Evolutionary conservation across 2,113 vertebrate genomes (phyloP).

Genomic region (Amphilophus citrinellus): DNA sequence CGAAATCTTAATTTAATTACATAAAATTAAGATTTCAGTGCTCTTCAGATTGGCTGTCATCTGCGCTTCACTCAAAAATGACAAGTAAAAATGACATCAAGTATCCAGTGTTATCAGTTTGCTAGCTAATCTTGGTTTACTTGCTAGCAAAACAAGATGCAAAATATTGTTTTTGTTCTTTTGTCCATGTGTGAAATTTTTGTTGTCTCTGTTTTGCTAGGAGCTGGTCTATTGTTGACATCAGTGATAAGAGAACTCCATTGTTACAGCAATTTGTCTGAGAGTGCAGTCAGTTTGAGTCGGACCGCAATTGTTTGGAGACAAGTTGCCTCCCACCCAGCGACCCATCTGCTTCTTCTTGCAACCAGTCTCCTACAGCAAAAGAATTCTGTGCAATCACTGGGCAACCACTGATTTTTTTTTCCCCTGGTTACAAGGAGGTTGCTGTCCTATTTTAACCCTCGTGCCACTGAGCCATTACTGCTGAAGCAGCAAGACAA

Average conservation of each 20-base stretch:
- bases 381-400: neutral
- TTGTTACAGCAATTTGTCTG: neutral
- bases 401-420: neutral
- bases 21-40: neutral
- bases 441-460: neutral
- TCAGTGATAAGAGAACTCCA: too few relatives aligned
- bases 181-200: too few relatives aligned
- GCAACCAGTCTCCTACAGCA: neutral
- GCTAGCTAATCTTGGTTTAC: too few relatives aligned
- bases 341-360: neutral
- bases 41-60: neutral
- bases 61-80: neutral
- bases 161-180: too few relatives aligned
- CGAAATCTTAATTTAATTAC: too few relatives aligned
- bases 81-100: too few relatives aligned
- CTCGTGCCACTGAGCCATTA: neutral
- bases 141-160: too few relatives aligned
- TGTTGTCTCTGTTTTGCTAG: too few relatives aligned
- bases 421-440: neutral
- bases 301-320: neutral
- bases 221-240: too few relatives aligned
- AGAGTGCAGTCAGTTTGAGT: neutral
- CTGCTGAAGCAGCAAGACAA: neutral
- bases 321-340: neutral
- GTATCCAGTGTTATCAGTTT: too few relatives aligned